These are phyloP conservation scores for Sphaerophoria taeniata DNA, from an alignment of 2,888 invertebrate genomes.

Conservation along the genomic window DNA sequence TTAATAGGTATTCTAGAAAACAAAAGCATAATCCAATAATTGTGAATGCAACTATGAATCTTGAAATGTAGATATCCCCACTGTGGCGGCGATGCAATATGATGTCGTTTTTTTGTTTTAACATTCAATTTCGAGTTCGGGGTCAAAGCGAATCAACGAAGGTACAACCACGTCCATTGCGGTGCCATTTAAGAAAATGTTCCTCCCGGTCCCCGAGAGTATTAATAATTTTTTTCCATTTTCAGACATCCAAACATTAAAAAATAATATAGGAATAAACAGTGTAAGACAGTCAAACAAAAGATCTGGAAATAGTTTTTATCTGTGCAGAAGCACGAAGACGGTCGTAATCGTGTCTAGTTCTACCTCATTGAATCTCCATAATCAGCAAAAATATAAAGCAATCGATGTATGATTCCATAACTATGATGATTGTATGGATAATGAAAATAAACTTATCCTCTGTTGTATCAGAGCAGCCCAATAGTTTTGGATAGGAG, in stretches of 20 bases:
- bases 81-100: background rate
- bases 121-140: conserved; percentile 6
- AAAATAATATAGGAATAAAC: conserved; percentile 49
- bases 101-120: background rate
- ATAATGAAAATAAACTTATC: conserved; percentile 58
- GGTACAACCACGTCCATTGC: background rate
- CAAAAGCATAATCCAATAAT: conserved; percentile 35
- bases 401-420: conserved; percentile 18
- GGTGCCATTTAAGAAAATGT: conserved; percentile 14
- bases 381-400: conserved; percentile 20
- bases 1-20: background rate
- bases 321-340: conserved; percentile 25
- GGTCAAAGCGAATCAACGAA: conserved; percentile 11
- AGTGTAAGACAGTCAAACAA: conserved; percentile 54
- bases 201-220: conserved; percentile 35
- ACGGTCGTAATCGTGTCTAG: conserved; percentile 52
- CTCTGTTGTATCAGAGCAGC: conserved; percentile 53
- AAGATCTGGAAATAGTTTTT: conserved; percentile 59
- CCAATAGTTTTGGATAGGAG: conserved; percentile 28
- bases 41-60: conserved; percentile 24
- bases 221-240: conserved; percentile 68
- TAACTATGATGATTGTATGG: conserved; percentile 8
- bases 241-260: conserved; percentile 62
- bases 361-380: conserved; percentile 37
- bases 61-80: conserved; percentile 10